These are phyloP conservation scores for Pardosa pseudoannulata DNA, from an alignment of 2,888 invertebrate genomes.

Conservation along the genomic window DNA sequence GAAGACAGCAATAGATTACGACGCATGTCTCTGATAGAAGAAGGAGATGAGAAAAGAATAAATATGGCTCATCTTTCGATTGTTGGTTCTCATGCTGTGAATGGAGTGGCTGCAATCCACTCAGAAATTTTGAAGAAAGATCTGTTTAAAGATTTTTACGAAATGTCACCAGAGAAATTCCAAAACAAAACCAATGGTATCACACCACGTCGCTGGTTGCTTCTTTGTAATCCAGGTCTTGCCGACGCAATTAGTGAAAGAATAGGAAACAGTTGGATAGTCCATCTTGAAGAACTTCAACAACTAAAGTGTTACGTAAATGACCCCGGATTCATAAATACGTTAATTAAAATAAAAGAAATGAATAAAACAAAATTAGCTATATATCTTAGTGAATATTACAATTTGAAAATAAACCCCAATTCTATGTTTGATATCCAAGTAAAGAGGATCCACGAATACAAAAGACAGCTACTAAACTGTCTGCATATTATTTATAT, in stretches of 20 bases:
- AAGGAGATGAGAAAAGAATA: constrained; percentile 95
- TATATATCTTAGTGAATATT: constrained; percentile 89
- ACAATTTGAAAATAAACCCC: constrained; percentile 91
- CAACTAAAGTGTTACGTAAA: constrained; percentile 89
- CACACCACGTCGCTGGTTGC: constrained; percentile 97
- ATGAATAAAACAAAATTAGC: constrained; percentile 94
- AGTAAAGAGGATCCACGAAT: constrained; percentile 99
- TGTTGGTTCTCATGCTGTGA: constrained; percentile 96
- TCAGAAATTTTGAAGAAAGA: constrained; percentile 93
- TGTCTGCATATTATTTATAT: constrained; percentile 95
- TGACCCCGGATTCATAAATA: constrained; percentile 93
- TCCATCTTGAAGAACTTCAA: constrained; percentile 90
- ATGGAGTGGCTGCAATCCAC: constrained; percentile 98
- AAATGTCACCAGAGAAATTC: constrained; percentile 96
- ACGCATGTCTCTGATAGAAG: constrained; percentile 95
- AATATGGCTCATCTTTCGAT: constrained; percentile 99
- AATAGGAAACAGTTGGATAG: constrained; percentile 98
- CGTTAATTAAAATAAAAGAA: constrained; percentile 95
- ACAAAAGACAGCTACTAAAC: constrained; percentile 98
- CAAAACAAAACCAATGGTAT: constrained; percentile 99
- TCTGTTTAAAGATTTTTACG: constrained; percentile 91
- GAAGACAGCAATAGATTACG: constrained; percentile 81
- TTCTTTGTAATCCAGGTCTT: constrained; percentile 97
- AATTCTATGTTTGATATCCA: constrained; percentile 98
- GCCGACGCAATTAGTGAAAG: constrained; percentile 97